These are phyloP conservation scores for Ibidorhyncha struthersii DNA, from an alignment of 2,113 vertebrate species.

Conservation along the genomic window DNA sequence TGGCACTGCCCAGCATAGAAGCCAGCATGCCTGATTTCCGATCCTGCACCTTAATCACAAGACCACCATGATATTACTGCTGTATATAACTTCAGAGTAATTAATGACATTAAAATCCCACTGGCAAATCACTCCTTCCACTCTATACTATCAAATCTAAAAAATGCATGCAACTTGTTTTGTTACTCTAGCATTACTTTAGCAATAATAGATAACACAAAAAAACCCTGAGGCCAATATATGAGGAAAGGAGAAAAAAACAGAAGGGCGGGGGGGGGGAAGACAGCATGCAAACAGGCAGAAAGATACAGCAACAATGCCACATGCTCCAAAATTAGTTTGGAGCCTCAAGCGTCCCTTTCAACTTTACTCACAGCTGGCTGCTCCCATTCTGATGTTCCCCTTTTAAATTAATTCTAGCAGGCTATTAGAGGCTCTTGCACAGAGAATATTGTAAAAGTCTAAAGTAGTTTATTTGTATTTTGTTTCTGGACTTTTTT, in stretches of 20 bases:
- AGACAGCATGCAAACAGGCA: neutral
- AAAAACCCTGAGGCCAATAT: neutral
- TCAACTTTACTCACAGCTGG: slow-evolving; percentile 41
- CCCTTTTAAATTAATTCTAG: slow-evolving; percentile 38
- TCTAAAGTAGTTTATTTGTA: neutral
- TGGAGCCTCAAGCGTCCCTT: slow-evolving; percentile 28
- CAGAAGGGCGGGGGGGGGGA: fast-evolving
- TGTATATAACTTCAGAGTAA: neutral
- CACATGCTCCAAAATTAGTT: neutral
- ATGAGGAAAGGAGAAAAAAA: neutral
- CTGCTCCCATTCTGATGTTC: slow-evolving; percentile 16
- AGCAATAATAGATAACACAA: neutral
- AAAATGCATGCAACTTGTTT: neutral
- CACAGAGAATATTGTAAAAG: slow-evolving; percentile 9
- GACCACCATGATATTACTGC: neutral
- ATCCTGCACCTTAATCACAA: neutral
- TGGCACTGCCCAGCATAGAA: neutral
- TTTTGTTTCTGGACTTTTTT: neutral
- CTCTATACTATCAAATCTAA: neutral
- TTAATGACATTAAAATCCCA: neutral
- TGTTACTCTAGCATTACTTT: neutral
- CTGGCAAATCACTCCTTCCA: neutral
- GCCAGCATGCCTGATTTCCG: neutral
- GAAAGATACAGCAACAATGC: neutral
- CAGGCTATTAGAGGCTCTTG: slow-evolving; percentile 33